Percentiles rank a stretch among this genome's conserved stretches.
Conservation (phyloP, 2,113 vertebrate genomes). For the Psilopsiagon aurifrons region DNA sequence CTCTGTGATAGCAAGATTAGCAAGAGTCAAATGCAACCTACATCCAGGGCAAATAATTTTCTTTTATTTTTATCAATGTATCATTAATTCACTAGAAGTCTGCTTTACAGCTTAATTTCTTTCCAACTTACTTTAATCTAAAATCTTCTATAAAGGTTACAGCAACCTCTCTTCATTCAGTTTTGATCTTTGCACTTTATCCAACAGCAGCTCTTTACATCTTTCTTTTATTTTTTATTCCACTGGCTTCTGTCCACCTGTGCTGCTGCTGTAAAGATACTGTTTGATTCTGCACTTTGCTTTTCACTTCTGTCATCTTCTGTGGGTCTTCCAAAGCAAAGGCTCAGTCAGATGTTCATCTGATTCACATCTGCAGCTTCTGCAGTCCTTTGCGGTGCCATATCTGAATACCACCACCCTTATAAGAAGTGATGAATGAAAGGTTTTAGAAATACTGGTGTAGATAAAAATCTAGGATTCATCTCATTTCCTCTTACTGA, state of each 20-base stretch:
- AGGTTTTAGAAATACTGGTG: not conserved
- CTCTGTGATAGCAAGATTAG: not conserved
- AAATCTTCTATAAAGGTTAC: not conserved
- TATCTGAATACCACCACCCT: not conserved
- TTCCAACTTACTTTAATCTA: not conserved
- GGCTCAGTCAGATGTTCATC: not conserved
- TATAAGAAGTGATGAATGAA: not conserved
- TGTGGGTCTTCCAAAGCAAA: not conserved
- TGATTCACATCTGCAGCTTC: not conserved
- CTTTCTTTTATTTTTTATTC: not conserved
- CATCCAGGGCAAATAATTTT: not conserved
- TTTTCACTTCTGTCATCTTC: not conserved
- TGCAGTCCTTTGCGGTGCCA: not conserved
- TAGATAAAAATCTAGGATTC: not conserved
- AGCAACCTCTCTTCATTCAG: not conserved
- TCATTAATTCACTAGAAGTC: not conserved
- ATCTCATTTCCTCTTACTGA: not conserved
- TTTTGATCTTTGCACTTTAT: not conserved
- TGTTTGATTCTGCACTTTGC: not conserved
- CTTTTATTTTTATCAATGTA: not conserved
- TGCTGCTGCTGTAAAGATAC: not conserved
- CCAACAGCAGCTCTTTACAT: not conserved
- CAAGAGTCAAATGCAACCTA: not conserved
- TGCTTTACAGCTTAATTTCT: not conserved
- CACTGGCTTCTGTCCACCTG: not conserved